Base-by-base conservation (phyloP, 2,113 vertebrate genomes). In the Phrynocephalus versicolor region DNA sequence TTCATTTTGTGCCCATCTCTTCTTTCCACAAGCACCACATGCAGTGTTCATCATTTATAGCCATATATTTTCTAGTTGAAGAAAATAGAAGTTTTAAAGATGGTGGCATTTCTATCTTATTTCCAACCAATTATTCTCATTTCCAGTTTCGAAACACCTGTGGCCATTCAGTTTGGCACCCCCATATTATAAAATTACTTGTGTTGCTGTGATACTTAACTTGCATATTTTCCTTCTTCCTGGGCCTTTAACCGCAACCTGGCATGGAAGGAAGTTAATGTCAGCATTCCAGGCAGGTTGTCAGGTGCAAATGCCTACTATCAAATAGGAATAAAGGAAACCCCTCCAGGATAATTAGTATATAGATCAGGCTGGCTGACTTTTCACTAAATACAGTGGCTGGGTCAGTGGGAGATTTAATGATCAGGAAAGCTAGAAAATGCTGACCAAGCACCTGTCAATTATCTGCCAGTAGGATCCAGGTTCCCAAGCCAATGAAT, bases 361-460 rank as follows among this genome's bases (percentile, higher is more conserved):
- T 51, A 82, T 57, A 71, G 33, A 57, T 58, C 27, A 58, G 67
- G 55, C 55, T 82, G 23, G 23, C 69, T 82, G 81, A 58, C 71
- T 57, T 72, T 82, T 82, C 71, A 39, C 33, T 37, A 35, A 83
- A 55, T 72, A n/a, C 7, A 41, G 27, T 73, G 69, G 45, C 35
- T 58, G 81, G 69, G 13, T 71, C 25, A 71, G 51, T 71, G 25
- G 35, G 69, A 58, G 55, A 27, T 14, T 69, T 82, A 58, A 72
- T 30, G 33, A 57, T 82, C 55, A 58, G 23, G 51, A 82, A 37
- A 73, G 55, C 25, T 35, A 83, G 81, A 62, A 83, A 62, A 41
- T 60, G 70, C 81, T 62, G 70, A 62, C 58, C 57, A 74, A 58
- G 69, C 69, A 83, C 70, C 30, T 73, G 55, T 41, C 70, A 83